phyloP scores from a whole-genome alignment of 2,888 invertebrate genomes.

The Melitaea athalia region DNA sequence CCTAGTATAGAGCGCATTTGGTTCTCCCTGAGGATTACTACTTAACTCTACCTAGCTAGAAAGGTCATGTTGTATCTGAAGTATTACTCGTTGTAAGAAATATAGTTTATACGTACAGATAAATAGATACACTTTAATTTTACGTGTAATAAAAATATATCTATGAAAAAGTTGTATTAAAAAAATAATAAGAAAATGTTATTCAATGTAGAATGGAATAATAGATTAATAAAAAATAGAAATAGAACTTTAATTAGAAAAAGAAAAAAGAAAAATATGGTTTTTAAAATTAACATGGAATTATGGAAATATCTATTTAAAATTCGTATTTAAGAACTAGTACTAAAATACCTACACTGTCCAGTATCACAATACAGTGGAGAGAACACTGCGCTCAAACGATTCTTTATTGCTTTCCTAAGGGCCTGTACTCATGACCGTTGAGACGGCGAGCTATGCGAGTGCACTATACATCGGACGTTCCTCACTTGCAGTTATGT shows the following conservation, averaged over 20 bases:
- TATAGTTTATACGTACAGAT: neutral
- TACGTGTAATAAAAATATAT: too few species aligned
- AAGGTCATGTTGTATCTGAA: neutral
- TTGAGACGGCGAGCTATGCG: conserved; percentile 35
- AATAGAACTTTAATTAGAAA: neutral
- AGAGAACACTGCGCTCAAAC: conserved; percentile 26
- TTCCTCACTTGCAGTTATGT: conserved; percentile 22
- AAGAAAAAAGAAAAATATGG: neutral
- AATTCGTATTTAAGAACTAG: too few species aligned
- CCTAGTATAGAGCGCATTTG: conserved; percentile 10
- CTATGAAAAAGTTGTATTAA: too few species aligned
- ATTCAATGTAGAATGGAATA: too few species aligned
- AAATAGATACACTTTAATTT: too few species aligned
- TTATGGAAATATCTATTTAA: too few species aligned
- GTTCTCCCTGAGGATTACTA: conserved; percentile 12
- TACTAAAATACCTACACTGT: neutral
- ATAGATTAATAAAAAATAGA: too few species aligned
- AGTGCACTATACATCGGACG: conserved; percentile 33
- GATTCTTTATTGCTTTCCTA: conserved; percentile 32
- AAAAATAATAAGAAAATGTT: too few species aligned
- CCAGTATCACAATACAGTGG: conserved; percentile 21
- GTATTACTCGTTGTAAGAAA: neutral
- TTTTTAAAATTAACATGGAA: neutral
- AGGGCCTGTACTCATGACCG: conserved; percentile 28
- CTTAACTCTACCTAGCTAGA: conserved; percentile 10